phyloP scores from a whole-genome alignment of 2,797 vertebrate genomes.

The Rachycentron canadum region DNA sequence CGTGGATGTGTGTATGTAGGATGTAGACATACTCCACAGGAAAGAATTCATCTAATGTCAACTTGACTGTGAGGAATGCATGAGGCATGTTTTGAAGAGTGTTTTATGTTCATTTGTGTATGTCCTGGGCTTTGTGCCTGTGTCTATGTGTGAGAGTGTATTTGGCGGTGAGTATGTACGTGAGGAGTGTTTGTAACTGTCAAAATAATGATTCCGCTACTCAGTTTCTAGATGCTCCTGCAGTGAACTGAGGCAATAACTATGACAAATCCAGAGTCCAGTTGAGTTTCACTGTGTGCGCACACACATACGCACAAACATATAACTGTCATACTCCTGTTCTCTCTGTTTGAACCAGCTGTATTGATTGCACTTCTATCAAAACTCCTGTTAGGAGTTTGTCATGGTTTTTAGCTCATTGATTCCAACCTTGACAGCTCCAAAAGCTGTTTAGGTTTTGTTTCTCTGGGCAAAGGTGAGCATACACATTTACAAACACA shows the following conservation, averaged over 20 bases:
- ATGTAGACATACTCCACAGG: conserved; percentile 25
- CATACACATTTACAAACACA: conserved; percentile 15
- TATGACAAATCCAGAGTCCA: conserved; percentile 66
- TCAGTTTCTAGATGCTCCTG: conserved; percentile 68
- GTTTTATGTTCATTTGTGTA: conserved; percentile 34
- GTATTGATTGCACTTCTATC: conserved; percentile 69
- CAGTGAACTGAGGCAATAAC: conserved; percentile 70
- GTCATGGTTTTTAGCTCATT: conserved; percentile 56
- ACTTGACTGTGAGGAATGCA: conserved; percentile 38
- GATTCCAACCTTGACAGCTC: conserved; percentile 56
- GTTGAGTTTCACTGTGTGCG: conserved; percentile 36
- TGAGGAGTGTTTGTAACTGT: conserved; percentile 68
- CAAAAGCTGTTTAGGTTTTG: conserved; percentile 31
- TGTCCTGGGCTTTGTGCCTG: conserved; percentile 23
- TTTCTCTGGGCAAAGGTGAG: conserved; percentile 21
- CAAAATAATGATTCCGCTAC: conserved; percentile 71
- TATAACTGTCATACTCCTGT: conserved; percentile 45
- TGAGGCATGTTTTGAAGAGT: conserved; percentile 23
- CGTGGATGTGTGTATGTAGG: neutral
- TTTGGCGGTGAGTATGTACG: conserved; percentile 8
- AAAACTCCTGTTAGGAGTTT: conserved; percentile 60
- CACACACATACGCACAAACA: conserved; percentile 43
- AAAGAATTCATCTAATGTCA: conserved; percentile 46
- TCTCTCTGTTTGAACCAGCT: conserved; percentile 58
- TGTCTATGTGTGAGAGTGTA: neutral